Percentiles rank a stretch among this genome's conserved stretches.
These are phyloP conservation scores for Sphenodon punctatus DNA, from an alignment of 2,797 vertebrate species.

Conservation along the genomic window DNA sequence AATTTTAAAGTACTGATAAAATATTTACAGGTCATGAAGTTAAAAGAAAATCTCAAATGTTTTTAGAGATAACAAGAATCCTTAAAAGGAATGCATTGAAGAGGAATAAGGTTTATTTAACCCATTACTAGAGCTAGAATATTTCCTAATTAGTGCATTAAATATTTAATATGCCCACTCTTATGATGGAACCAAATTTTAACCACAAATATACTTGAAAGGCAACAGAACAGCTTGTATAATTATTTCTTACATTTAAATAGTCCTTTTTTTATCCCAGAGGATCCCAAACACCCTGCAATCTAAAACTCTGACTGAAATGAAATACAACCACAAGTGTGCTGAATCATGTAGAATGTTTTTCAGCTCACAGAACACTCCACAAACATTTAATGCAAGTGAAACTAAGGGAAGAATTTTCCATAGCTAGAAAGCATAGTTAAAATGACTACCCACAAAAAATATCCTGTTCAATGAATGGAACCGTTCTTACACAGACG, in stretches of 20 bases:
- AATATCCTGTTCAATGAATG: too few species aligned
- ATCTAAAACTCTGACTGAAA: background rate
- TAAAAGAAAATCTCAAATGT: conserved; percentile 30
- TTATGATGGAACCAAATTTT: background rate
- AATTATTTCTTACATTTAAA: background rate
- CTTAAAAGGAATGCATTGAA: conserved; percentile 1
- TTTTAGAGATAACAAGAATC: conserved; percentile 17
- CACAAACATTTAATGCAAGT: background rate
- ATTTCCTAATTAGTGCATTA: background rate
- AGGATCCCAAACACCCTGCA: background rate
- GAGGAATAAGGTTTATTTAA: background rate
- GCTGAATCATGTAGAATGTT: background rate
- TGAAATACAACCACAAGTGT: background rate
- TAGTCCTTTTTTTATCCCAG: background rate
- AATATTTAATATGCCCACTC: background rate
- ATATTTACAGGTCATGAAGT: conserved; percentile 51
- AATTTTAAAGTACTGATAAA: conserved; percentile 59
- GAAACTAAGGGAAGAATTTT: too few species aligned
- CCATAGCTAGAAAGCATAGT: too few species aligned
- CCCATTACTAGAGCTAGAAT: background rate
- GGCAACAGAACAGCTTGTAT: background rate
- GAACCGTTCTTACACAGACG: too few species aligned
- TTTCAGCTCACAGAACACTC: background rate
- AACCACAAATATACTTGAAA: background rate
- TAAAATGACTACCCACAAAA: too few species aligned